Base-by-base conservation (phyloP, 2,113 vertebrate species). In the Podarcis raffonei region DNA sequence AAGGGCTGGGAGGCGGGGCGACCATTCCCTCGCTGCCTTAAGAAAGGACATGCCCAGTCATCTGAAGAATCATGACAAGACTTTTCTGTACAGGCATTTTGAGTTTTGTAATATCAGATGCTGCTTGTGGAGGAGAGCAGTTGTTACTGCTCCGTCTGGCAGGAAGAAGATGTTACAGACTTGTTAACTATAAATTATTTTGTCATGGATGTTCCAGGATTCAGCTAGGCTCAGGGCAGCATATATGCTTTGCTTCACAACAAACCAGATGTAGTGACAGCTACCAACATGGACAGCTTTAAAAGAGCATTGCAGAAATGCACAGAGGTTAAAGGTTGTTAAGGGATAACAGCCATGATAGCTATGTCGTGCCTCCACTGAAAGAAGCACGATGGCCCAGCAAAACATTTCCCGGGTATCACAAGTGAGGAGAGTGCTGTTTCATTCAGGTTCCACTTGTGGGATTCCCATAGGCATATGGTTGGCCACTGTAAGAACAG, bases 151-250 rank as follows among this genome's bases (percentile, higher is more conserved):
- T 84, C 42, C 89, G 32, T 53, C 72, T 72, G 79, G 57, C 82
- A 92, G 81, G 18, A 94, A 71, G 89, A 91, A 81, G 69, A 93
- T 42, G 22, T 30, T 92, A 69, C 83, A 71, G 80, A 66, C 65
- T 68, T 93, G 76, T 92, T 90, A 75, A 94, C 93, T 57, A 79
- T 42, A 90, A 92, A 93, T 88, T 91, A 72, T 48, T 78, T 90
- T 92, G 89, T 90, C 79, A 48, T n/a, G 18, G 89, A 92, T 93
- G 87, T n/a, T 62, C 75, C 62, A 87, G 85, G 32, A 89, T 88
- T 23, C 72, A 74, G 23, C 18, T 65, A 4, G 89, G 13, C 4
- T 30, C 16, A 79, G 7, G 32, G 7, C 86, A 91, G 62, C 59
- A 3, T 90, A 78, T 89, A 84, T 81, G 8, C 30, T 84, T 91